A percentile compares a stretch with the other conserved stretches of the same genome.
Evolutionary conservation across 2,888 invertebrate genomes (phyloP).

Genomic region (Tyria jacobaeae): DNA sequence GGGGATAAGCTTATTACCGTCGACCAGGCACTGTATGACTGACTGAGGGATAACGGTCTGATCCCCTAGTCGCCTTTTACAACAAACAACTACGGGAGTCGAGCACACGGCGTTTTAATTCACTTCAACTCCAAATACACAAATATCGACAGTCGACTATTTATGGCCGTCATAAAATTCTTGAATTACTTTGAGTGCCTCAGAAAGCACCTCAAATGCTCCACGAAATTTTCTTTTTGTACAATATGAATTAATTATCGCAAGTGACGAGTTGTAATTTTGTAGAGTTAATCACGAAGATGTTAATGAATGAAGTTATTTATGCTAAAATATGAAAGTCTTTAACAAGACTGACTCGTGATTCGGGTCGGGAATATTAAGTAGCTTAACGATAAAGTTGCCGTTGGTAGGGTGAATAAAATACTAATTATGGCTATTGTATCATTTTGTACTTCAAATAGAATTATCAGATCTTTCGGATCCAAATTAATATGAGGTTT

Average conservation of each 20-base stretch:
- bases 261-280: slow-evolving; percentile 46
- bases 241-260: slow-evolving; percentile 33
- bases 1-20: too few species aligned
- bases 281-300: slow-evolving; percentile 40
- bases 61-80: too few species aligned
- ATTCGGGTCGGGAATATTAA: slow-evolving; percentile 39
- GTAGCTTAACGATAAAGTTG: slow-evolving; percentile 21
- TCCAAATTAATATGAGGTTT: too few species aligned
- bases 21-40: too few species aligned
- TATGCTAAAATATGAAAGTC: slow-evolving; percentile 51
- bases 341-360: slow-evolving; percentile 31
- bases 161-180: neutral
- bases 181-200: neutral
- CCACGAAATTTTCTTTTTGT: slow-evolving; percentile 7
- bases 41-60: too few species aligned
- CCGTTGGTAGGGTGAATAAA: slow-evolving; percentile 3
- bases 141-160: neutral
- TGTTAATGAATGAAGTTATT: slow-evolving; percentile 50
- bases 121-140: neutral
- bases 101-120: too few species aligned
- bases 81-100: too few species aligned
- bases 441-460: too few species aligned
- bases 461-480: too few species aligned
- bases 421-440: neutral
- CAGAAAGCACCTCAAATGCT: slow-evolving; percentile 6